These are phyloP conservation scores for Poecilobothrus nobilitatus DNA, from an alignment of 2,888 invertebrate species.

Conservation along the genomic window DNA sequence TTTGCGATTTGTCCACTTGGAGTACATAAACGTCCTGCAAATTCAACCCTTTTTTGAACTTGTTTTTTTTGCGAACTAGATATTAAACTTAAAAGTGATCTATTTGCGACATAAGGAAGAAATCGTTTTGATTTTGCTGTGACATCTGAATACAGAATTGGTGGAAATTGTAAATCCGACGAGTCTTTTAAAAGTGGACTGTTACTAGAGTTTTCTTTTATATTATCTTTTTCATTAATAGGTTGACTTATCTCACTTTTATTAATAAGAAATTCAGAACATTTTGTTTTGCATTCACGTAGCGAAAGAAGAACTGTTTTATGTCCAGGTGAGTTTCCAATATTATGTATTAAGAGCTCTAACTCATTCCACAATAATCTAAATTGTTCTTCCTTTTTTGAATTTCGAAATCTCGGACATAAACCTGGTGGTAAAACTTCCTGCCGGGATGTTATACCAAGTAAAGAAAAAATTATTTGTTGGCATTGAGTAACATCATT, in stretches of 20 bases:
- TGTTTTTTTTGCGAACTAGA: slow-evolving; percentile 48
- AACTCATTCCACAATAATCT: slow-evolving; percentile 82
- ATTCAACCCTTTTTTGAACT: slow-evolving; percentile 48
- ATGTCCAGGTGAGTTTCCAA: slow-evolving; percentile 71
- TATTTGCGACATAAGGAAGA: slow-evolving; percentile 33
- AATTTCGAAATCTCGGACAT: slow-evolving; percentile 36
- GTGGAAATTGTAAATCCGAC: slow-evolving; percentile 79
- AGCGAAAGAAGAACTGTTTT: slow-evolving; percentile 69
- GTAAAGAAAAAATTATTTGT: slow-evolving; percentile 70
- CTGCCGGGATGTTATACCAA: slow-evolving; percentile 73
- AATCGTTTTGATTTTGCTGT: slow-evolving; percentile 24
- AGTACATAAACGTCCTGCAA: slow-evolving; percentile 59
- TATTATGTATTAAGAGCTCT: slow-evolving; percentile 70
- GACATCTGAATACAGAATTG: slow-evolving; percentile 51
- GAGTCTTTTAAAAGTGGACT: slow-evolving; percentile 61
- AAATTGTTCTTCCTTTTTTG: slow-evolving; percentile 80
- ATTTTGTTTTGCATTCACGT: slow-evolving; percentile 58
- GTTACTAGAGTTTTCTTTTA: slow-evolving; percentile 18
- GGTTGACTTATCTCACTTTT: slow-evolving; percentile 56
- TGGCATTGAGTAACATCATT: slow-evolving; percentile 81
- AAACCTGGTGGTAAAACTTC: slow-evolving; percentile 60
- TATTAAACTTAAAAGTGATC: slow-evolving; percentile 50
- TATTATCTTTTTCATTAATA: slow-evolving; percentile 46
- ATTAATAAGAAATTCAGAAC: slow-evolving; percentile 47
- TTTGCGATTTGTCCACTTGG: slow-evolving; percentile 55